Percentiles rank a stretch among this genome's conserved stretches.
phyloP scores from a whole-genome alignment of 2,113 vertebrate genomes.

The Acinonyx jubatus region DNA sequence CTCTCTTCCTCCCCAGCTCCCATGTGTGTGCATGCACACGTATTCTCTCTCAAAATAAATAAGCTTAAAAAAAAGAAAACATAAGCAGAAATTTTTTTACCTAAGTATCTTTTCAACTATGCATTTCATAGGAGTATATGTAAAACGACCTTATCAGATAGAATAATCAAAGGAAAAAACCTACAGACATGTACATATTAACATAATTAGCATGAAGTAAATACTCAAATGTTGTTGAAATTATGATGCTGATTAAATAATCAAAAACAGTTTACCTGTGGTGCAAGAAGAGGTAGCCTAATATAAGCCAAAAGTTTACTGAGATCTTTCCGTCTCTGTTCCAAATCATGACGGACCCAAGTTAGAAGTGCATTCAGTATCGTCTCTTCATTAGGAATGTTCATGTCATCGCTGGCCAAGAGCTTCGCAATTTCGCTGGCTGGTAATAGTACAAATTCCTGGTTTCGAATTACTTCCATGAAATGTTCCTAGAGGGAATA shows the following conservation, averaged over 20 bases:
- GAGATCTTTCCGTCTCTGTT: conserved; percentile 90
- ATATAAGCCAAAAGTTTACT: conserved; percentile 93
- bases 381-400: conserved; percentile 97
- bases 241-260: background rate
- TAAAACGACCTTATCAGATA: background rate
- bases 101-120: background rate
- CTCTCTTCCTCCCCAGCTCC: no score
- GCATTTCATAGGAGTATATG: background rate
- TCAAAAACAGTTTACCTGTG: conserved; percentile 89
- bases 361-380: conserved; percentile 94
- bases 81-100: background rate
- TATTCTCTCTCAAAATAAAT: no score
- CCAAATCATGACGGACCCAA: conserved; percentile 93
- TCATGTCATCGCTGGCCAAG: conserved; percentile 96
- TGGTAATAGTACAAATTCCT: conserved; percentile 96
- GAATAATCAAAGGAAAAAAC: background rate
- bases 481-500: conserved; percentile 92
- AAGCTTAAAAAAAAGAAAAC: background rate
- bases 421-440: conserved; percentile 95
- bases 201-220: background rate
- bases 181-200: background rate
- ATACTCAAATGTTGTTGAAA: background rate
- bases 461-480: conserved; percentile 96
- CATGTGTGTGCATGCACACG: no score
- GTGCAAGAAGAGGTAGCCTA: conserved; percentile 94